These are phyloP conservation scores for Piaya cayana DNA, from an alignment of 2,113 vertebrate species.

Conservation along the genomic window DNA sequence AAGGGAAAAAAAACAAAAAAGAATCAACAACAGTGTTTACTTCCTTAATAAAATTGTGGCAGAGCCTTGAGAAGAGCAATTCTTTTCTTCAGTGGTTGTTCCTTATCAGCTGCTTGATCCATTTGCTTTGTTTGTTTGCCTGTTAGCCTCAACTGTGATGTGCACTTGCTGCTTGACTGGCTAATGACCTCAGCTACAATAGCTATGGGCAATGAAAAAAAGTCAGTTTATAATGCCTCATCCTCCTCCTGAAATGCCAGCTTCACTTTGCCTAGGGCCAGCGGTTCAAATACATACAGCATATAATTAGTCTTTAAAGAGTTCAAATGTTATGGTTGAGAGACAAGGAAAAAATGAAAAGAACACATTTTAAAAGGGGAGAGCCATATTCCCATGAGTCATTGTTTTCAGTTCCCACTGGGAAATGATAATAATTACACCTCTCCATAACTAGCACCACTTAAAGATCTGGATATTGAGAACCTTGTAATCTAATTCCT, in stretches of 20 bases:
- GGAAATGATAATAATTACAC: neutral
- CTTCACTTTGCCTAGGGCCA: constrained; percentile 14
- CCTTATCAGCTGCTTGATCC: neutral
- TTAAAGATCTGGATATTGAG: neutral
- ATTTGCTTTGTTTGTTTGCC: neutral
- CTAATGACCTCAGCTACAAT: neutral
- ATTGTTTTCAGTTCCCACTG: neutral
- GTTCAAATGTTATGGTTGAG: neutral
- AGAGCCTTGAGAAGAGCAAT: neutral
- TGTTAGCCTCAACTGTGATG: neutral
- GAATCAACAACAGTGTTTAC: neutral
- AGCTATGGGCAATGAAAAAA: neutral
- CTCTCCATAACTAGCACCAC: neutral
- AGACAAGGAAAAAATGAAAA: neutral
- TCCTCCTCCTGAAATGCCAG: constrained; percentile 23
- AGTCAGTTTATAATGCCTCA: neutral
- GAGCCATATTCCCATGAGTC: neutral
- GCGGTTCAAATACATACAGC: neutral
- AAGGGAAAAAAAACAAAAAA: neutral
- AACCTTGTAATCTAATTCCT: neutral
- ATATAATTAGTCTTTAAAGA: neutral
- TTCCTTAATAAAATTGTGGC: constrained; percentile 15
- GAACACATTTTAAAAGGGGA: neutral
- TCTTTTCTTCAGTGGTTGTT: neutral
- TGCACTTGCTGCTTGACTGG: constrained; percentile 29